Conservation (phyloP, 2,113 vertebrate genomes). For the Catharus bicknelli region DNA sequence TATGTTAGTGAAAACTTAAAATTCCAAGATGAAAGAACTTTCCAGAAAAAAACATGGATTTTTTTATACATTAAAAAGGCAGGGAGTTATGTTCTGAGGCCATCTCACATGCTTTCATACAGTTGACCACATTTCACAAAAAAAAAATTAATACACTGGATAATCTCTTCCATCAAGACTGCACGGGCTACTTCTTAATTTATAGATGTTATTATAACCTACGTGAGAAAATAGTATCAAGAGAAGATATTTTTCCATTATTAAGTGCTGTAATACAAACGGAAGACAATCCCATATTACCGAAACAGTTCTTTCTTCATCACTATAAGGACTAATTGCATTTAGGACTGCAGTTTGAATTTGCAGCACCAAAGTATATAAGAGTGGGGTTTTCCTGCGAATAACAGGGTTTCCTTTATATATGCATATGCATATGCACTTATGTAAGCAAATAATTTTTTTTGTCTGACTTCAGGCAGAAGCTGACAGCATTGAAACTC, state of each 20-base stretch:
- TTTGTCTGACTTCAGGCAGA: slow-evolving; percentile 69
- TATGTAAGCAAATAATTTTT: background rate
- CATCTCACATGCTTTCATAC: background rate
- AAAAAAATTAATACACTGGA: background rate
- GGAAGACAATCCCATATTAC: background rate
- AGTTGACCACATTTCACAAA: background rate
- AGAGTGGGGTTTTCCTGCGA: background rate
- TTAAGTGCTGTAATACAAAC: background rate
- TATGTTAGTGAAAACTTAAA: background rate
- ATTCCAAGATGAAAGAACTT: background rate
- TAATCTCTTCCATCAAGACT: background rate
- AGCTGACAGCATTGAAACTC: slow-evolving; percentile 51
- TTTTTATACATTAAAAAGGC: background rate
- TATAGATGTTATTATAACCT: background rate
- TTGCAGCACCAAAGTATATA: background rate
- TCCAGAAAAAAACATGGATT: background rate
- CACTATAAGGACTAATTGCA: background rate
- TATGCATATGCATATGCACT: background rate
- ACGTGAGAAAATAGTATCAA: background rate
- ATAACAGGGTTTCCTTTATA: background rate
- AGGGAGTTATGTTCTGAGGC: background rate
- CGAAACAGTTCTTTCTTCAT: background rate
- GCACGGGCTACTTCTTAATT: background rate
- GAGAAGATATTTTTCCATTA: background rate
- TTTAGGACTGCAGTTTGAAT: background rate